phyloP scores from a whole-genome alignment of 2,113 vertebrate genomes.

The Vanacampus margaritifer region DNA sequence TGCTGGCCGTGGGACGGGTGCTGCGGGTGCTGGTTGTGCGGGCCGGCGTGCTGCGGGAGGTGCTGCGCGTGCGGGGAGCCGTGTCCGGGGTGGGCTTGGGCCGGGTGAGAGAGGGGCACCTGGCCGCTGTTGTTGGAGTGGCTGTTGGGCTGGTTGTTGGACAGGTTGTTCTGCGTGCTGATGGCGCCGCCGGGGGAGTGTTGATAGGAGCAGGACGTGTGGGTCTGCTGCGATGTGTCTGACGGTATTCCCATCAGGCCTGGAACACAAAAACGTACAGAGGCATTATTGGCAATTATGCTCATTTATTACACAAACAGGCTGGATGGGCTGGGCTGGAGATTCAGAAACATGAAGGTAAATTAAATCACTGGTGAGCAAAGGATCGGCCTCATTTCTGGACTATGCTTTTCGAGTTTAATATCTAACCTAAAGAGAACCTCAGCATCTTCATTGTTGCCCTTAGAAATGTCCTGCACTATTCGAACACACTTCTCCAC shows the following conservation, averaged over 20 bases:
- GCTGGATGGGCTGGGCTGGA: not conserved
- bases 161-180: slow-evolving; percentile 74
- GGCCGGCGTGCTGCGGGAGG: slow-evolving; percentile 65
- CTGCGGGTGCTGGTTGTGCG: slow-evolving; percentile 65
- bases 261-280: slow-evolving; percentile 45
- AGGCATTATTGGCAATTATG: not conserved
- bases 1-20: slow-evolving; percentile 61
- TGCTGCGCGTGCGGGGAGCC: slow-evolving; percentile 73
- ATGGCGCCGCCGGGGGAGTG: slow-evolving; percentile 84
- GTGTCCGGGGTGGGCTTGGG: slow-evolving; percentile 74
- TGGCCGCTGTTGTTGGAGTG: slow-evolving; percentile 78
- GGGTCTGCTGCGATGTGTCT: slow-evolving; percentile 83
- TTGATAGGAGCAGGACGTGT: slow-evolving; percentile 91
- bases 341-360: not conserved
- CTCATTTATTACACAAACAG: not conserved
- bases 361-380: not conserved
- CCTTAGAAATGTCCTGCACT: too few relatives aligned
- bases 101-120: slow-evolving; percentile 80
- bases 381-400: not conserved
- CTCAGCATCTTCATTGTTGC: too few relatives aligned
- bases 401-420: not conserved
- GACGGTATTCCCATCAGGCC: slow-evolving; percentile 85
- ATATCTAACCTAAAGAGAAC: too few relatives aligned
- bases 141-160: slow-evolving; percentile 77
- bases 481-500: too few relatives aligned